Base-by-base conservation (phyloP, 2,888 invertebrate genomes). In the Pristionchus fissidentatus region DNA sequence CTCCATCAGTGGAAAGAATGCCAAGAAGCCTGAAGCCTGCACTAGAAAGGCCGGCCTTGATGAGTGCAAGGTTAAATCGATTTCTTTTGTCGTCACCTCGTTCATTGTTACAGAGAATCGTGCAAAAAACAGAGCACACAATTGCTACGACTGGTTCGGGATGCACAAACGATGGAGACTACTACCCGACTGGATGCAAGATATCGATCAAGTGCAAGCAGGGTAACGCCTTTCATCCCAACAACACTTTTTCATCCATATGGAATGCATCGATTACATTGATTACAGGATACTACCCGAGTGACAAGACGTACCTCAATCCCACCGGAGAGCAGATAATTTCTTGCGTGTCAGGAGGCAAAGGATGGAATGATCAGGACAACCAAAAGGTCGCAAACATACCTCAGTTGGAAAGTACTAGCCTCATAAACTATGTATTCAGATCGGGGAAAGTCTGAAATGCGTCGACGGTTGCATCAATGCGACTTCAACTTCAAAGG, bases 181-280 rank as follows among this genome's bases (percentile, higher is more conserved):
- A 81, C 46, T 81, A 66, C 32, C 81, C 81, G 4, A 32, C 62
- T 2, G 81, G 81, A 46, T 81, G 81, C 81, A 32, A 81, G 38
- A 32, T 81, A 10, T 4, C 62, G 4, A 49, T 49, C 49, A 62
- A 66, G n/a, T 81, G 81, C 66, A 81, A 81, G 66, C 62, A 41
- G 8, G 81, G 80, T 60, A 38, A 1, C n/a, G n/a, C n/a, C n/a
- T n/a, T n/a, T n/a, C 29, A 10, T n/a, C n/a, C 15, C 8, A 41
- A 13, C 32, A 29, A 8, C 13, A 35, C n/a, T 29, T 60, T 60
- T 60, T 26, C 8, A 26, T 73, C n/a, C n/a, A 1, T 13, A 80
- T 7, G 26, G 60, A 35, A 38, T 41, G 15, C 13, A 19, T 8
- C 29, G 57, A 57, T 2, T 2, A 26, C 3, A 3, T 62, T 0